Evolutionary conservation across 2,113 vertebrate species (phyloP), one percentile per base, ranked within the genome.

Genomic region (Lophotis ruficrista): DNA sequence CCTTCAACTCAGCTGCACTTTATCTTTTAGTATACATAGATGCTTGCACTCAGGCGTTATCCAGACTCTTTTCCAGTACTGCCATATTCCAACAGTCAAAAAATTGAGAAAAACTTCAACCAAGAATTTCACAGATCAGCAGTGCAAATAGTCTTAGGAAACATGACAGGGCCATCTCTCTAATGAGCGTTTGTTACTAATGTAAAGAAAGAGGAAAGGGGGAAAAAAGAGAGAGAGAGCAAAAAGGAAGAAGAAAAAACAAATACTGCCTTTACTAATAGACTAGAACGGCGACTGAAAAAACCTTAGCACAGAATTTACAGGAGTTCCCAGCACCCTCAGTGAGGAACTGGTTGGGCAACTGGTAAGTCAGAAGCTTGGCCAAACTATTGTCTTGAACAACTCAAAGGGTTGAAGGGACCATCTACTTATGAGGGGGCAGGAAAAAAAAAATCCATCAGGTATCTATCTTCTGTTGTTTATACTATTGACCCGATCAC

Each of bases 401-500:
- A 79, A 61, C 19, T 69, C 3, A 1, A 12, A 60, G 17, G 10
- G 8, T 8, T 77, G 48, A 83, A 76, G 41, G 21, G 23, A 92
- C 4, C n/a, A 66, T 51, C 65, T 65, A 11, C 6, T 25, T 48
- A 24, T 2, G 22, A 43, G 41, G 41, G 41, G 41, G 22, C 24
- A 5, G 9, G 7, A 9, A 54, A 61, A 37, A 60, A 10, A 20
- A 60, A 68, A 80, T 41, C 77, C 48, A 81, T 86, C 68, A 48
- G 51, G 16, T 93, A 71, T 80, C 57, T 71, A 5, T 81, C 88
- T 94, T 89, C 56, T 81, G 58, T 88, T 96, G 88, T 91, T 95
- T 92, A 53, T 78, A 87, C 87, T 96, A 91, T 90, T 96, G 83
- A 94, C 77, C 81, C 75, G 65, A 89, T 66, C 56, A 73, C 58